Base-by-base conservation (phyloP, 2,113 vertebrate genomes). In the Phalacrocorax carbo region DNA sequence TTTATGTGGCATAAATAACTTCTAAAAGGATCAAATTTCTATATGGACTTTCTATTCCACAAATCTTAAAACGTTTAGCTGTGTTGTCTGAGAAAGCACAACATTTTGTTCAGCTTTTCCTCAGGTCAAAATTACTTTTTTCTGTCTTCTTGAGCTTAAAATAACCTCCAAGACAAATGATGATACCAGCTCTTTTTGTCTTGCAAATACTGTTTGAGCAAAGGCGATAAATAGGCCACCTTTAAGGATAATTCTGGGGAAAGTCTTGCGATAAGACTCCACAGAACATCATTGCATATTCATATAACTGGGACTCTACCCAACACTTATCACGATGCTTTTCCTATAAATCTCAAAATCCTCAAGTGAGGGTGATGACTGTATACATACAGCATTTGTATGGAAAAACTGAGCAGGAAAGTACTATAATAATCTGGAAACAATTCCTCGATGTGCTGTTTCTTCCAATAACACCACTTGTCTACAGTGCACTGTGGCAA, bases 401-500 rank as follows among this genome's bases (percentile, higher is more conserved):
- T 64, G 90, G 85, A 92, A 97, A 95, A 95, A 72, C 17, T 93
- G 78, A 97, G 65, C 15, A 96, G 54, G 42, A 79, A 95, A 75
- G 26, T 79, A 71, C 64, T 40, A 69, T 86, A 95, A 58, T 65
- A 91, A 80, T 78, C 71, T 96, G 93, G 88, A 95, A 95, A 78
- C 40, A 60, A 84, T 95, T 90, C 68, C 68, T 95, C 76, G 38
- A 17, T 34, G 34, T 84, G 85, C 40, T 88, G 13, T 79, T 96
- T 64, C 69, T 93, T 95, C 91, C 95, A 94, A 38, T 77, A 94
- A 92, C 40, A 79, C 32, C 57, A 65, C 60, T 88, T 81, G 66
- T 42, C 64, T 83, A 51, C 54, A 83, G 60, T 30, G 46, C 8
- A 34, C 46, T 69, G 32, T 88, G 80, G 84, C 64, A 91, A 85